Evolutionary conservation across 2,888 invertebrate species (phyloP), one percentile per base, ranked within the genome.

Genomic region (Serrognathus titanus): DNA sequence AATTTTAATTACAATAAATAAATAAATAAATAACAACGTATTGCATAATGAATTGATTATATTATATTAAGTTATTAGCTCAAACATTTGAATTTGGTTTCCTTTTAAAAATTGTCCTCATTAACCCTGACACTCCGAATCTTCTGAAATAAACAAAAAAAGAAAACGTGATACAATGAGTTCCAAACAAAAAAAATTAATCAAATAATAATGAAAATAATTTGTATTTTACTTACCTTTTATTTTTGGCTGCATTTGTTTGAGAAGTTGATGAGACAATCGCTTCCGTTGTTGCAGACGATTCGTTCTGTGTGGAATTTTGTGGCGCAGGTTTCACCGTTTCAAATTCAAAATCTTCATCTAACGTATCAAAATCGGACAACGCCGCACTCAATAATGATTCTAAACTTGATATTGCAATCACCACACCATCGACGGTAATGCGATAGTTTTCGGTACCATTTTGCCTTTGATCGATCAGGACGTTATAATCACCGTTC

Each of bases 401-500:
- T 51, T 86, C 86, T 0, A 83, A 82, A 0, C 87, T 86, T 0
- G 86, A 85, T 41, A 86, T 78, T 2, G 87, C 84, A 36, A 89
- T 75, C 10, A 86, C 81, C n/a, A 89, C 79, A 10, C 86, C 88
- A 66, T 87, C 85, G 49, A 91, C 80, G 70, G 84, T 85, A 8
- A 91, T 76, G 12, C 88, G 80, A 62, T 85, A 83, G 78, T 92
- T 92, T 66, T 89, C 89, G 0, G 84, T 80, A 1, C 91, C 91
- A 70, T 90, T 90, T 72, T 92, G 92, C 6, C 90, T 78, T 71
- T 91, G 89, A 75, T 92, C 90, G 72, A 79, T 78, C 16, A 78
- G 62, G 48, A 76, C 24, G 24, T 31, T 74, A 60, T 77, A 76
- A 56, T 75, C 70, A 60, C 76, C 66, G 47, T 66, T 67, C 51